Evolutionary conservation across 92 coral and sea anemone genomes (phyloP), one percentile per base, ranked within the genome.

Genomic region (Bergia sp.): DNA sequence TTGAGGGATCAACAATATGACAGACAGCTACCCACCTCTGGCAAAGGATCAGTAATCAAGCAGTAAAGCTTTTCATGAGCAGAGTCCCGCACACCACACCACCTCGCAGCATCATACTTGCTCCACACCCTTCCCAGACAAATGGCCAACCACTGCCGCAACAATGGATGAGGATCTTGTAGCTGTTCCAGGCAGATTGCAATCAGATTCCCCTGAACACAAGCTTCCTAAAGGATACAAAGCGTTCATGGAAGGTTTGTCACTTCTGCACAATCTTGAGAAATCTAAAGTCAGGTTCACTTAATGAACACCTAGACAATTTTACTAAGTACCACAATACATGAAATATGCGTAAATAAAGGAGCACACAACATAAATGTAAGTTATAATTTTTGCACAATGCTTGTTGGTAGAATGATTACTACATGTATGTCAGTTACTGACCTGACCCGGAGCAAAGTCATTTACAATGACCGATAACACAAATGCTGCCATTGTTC

Each of bases 401-500:
- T 29, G 44, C 53, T 37, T 41, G 47, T 42, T 42, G 5, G 37
- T 1, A 40, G 4, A 47, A 9, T 37, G 8, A 69, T 39, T 36
- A 76, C 57, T 73, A 29, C 38, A 39, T n/a, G 41, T 39, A 13
- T 66, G 77, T 18, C 53, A 10, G 2, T 40, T 8, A 42, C 40
- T 80, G 66, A 96, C 99, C 95, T 96, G 99, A 23, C 99, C 99
- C 80, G 91, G 85, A 1, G 94, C 94, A 82, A 82, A 96, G 75
- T 92, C 94, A 86, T 96, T 93, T 42, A 96, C 98, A 74, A 96
- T 96, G 11, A 95, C 92, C 38, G 99, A 93, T 75, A 96, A 87
- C 43, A 94, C 98, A 89, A 96, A 96, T 57, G 98, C 96, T 40
- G 99, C 99, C 99, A 96, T 96, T 73, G 99, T 96, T n/a, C 99